A percentile compares a stretch with the other conserved stretches of the same genome.
These are phyloP conservation scores for Odontamblyopus lacepedii DNA, from an alignment of 2,797 vertebrate species.

Conservation along the genomic window DNA sequence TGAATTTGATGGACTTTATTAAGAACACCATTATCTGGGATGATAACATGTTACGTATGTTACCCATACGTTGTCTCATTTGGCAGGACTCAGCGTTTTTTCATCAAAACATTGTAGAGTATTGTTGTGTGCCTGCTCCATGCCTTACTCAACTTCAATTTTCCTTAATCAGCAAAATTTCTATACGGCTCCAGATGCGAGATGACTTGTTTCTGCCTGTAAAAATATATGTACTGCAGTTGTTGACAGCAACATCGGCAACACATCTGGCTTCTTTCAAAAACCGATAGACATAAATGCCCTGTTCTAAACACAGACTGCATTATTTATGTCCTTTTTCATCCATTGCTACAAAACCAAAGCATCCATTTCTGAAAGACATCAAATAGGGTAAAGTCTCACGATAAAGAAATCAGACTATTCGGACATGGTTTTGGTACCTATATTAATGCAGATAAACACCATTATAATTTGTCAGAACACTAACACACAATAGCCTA, in stretches of 20 bases:
- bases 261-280: conserved; percentile 27
- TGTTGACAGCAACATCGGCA: conserved; percentile 17
- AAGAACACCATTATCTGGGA: background rate
- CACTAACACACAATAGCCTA: background rate
- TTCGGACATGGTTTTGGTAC: background rate
- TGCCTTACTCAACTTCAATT: conserved; percentile 22
- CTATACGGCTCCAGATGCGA: conserved; percentile 21
- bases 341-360: background rate
- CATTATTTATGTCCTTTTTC: background rate
- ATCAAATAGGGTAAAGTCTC: background rate
- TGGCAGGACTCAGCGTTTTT: conserved; percentile 1
- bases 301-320: background rate
- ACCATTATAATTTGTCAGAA: background rate
- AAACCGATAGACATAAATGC: conserved; percentile 3
- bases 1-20: background rate
- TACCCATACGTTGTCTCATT: conserved; percentile 4
- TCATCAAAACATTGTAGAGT: background rate
- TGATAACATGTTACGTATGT: too few species aligned
- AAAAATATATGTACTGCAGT: conserved; percentile 17
- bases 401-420: background rate
- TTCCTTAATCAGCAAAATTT: conserved; percentile 51
- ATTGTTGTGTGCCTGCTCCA: background rate
- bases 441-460: background rate
- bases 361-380: background rate
- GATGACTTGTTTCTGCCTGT: conserved; percentile 54